These are phyloP conservation scores for Gymnodraco acuticeps DNA, from an alignment of 2,797 vertebrate species.

Conservation along the genomic window DNA sequence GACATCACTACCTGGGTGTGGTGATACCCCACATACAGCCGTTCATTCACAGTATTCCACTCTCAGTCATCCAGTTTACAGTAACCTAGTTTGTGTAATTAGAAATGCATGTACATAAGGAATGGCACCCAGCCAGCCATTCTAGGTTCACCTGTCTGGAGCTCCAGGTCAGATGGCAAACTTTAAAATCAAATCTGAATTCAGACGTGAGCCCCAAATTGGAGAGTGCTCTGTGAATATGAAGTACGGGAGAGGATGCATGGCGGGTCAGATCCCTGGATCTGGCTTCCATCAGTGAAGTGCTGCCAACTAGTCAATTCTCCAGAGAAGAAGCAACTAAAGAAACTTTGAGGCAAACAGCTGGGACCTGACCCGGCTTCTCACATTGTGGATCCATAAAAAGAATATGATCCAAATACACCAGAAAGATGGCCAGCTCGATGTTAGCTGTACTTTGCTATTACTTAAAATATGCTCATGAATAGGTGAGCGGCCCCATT, in stretches of 20 bases:
- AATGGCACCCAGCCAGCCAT: conserved; percentile 8
- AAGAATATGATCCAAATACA: conserved; percentile 46
- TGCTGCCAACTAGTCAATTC: conserved; percentile 61
- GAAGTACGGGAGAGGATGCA: conserved; percentile 52
- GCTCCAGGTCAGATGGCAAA: conserved; percentile 20
- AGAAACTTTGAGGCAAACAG: conserved; percentile 48
- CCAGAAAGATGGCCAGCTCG: neutral
- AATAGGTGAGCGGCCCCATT: neutral
- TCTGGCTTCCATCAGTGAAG: conserved; percentile 57
- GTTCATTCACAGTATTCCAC: neutral
- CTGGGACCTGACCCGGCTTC: conserved; percentile 45
- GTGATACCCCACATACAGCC: neutral
- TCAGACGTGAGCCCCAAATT: conserved; percentile 52
- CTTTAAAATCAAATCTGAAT: conserved; percentile 56
- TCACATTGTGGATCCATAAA: conserved; percentile 41
- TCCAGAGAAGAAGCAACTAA: conserved; percentile 21
- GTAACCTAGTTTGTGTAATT: neutral
- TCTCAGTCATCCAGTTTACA: neutral
- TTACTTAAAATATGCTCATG: neutral
- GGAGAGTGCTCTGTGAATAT: conserved; percentile 47
- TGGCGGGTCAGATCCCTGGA: conserved; percentile 65
- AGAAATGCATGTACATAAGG: conserved; percentile 12
- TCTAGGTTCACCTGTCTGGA: conserved; percentile 8
- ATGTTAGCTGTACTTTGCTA: conserved; percentile 3
- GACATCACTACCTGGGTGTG: neutral